Conservation (phyloP, 2,888 invertebrate species). For the Hydrotaea diabolus region DNA sequence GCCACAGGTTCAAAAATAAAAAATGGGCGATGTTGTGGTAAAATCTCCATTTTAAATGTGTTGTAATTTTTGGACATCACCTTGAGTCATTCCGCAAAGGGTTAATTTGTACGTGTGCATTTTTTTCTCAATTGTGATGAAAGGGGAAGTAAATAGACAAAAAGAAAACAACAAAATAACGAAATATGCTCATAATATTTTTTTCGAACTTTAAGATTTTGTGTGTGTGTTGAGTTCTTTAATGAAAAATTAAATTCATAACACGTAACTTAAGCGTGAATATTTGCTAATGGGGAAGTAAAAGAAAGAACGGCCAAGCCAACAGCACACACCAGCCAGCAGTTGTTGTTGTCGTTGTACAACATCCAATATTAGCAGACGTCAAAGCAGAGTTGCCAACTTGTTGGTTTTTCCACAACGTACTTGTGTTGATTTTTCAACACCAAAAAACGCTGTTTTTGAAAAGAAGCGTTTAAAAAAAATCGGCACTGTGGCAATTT, state of each 20-base stretch:
- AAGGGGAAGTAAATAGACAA: slow-evolving; percentile 46
- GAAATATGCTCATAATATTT: slow-evolving; percentile 26
- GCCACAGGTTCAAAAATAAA: too few species aligned
- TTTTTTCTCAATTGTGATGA: slow-evolving; percentile 1
- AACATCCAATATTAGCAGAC: slow-evolving; percentile 5
- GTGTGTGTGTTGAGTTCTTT: slow-evolving; percentile 5
- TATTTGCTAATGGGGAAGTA: slow-evolving; percentile 62
- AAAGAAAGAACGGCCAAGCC: slow-evolving; percentile 39
- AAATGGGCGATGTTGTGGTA: too few species aligned
- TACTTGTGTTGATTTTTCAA: too few species aligned
- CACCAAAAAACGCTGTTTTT: too few species aligned
- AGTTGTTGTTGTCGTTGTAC: neutral
- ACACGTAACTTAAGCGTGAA: slow-evolving; percentile 63
- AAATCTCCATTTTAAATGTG: too few species aligned
- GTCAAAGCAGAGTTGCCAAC: neutral
- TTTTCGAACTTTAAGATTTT: slow-evolving; percentile 39
- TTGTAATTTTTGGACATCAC: too few species aligned
- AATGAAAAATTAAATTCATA: slow-evolving; percentile 54
- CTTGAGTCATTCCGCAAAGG: neutral
- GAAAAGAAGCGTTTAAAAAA: too few species aligned
- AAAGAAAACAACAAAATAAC: neutral
- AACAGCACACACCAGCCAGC: slow-evolving; percentile 18
- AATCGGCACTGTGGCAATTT: too few species aligned
- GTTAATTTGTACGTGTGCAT: neutral
- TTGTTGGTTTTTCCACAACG: too few species aligned